A percentile compares a stretch with the other conserved stretches of the same genome.
Conservation (phyloP, 2,113 vertebrate species). For the Callorhinus ursinus region DNA sequence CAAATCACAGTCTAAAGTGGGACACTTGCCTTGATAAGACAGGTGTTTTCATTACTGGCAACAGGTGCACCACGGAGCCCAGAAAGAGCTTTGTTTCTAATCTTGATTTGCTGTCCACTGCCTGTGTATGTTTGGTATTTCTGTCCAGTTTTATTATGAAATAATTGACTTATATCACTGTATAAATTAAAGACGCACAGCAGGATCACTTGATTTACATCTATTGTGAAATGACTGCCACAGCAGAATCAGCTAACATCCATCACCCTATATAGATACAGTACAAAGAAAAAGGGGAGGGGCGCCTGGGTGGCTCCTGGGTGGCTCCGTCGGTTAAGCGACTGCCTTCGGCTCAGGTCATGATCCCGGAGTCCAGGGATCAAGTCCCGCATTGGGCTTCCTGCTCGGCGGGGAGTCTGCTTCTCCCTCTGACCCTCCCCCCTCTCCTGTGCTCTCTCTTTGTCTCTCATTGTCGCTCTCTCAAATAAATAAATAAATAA, state of each 20-base stretch:
- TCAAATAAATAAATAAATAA: too few relatives aligned
- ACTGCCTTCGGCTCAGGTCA: too few relatives aligned
- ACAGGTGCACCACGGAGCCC: neutral
- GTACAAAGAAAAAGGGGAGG: neutral
- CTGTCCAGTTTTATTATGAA: neutral
- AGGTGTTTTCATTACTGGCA: neutral
- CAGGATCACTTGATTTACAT: neutral
- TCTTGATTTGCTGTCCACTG: neutral
- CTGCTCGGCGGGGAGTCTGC: too few relatives aligned
- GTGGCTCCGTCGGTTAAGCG: too few relatives aligned
- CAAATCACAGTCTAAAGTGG: neutral
- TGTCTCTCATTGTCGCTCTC: too few relatives aligned
- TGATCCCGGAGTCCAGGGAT: too few relatives aligned
- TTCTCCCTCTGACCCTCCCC: too few relatives aligned
- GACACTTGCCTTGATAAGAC: neutral
- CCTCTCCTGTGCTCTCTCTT: too few relatives aligned
- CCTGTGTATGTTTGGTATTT: neutral
- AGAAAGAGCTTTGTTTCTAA: neutral
- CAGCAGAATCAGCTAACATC: neutral
- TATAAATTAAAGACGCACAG: neutral
- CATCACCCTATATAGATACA: neutral
- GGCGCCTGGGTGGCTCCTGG: too few relatives aligned
- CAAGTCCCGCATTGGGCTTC: too few relatives aligned
- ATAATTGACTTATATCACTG: neutral
- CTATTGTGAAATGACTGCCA: neutral